These are phyloP conservation scores for Romanogobio albipinnatus DNA, from an alignment of 2,113 vertebrate species.

Conservation along the genomic window DNA sequence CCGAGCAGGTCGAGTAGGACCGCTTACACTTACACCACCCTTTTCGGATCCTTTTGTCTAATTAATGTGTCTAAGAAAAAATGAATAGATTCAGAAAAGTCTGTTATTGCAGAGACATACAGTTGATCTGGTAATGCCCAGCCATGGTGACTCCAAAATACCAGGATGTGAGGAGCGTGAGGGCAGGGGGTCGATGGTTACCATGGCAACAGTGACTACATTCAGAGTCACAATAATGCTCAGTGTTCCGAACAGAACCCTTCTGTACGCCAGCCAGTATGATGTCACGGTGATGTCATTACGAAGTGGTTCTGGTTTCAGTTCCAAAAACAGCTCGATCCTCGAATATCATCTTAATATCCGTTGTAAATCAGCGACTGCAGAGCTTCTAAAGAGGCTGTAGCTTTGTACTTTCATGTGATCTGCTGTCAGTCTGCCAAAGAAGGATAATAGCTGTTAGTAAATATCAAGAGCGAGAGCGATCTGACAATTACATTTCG, in stretches of 20 bases:
- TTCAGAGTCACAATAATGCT: constrained; percentile 26
- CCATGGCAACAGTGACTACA: constrained; percentile 10
- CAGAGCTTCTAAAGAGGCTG: background rate
- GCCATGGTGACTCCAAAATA: constrained; percentile 7
- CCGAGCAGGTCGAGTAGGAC: too few relatives aligned
- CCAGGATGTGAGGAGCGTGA: background rate
- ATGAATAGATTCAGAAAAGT: constrained; percentile 31
- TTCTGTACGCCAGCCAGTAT: background rate
- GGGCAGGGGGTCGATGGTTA: background rate
- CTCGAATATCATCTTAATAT: background rate
- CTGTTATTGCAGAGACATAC: constrained; percentile 47
- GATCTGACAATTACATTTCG: constrained; percentile 14
- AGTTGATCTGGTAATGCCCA: constrained; percentile 30
- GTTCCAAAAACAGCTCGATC: background rate
- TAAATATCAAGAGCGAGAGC: background rate
- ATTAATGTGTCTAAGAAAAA: background rate
- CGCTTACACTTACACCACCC: background rate
- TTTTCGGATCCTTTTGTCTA: background rate
- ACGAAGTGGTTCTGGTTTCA: background rate
- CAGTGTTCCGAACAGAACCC: constrained; percentile 26
- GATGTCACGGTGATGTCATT: constrained; percentile 37
- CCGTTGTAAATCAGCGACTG: background rate
- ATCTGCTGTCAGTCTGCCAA: constrained; percentile 54
- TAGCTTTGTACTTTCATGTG: constrained; percentile 31
- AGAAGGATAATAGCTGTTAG: constrained; percentile 29